Evolutionary conservation across 2,888 invertebrate genomes (phyloP), one percentile per base, ranked within the genome.

Genomic region (Sarcophaga carnaria): DNA sequence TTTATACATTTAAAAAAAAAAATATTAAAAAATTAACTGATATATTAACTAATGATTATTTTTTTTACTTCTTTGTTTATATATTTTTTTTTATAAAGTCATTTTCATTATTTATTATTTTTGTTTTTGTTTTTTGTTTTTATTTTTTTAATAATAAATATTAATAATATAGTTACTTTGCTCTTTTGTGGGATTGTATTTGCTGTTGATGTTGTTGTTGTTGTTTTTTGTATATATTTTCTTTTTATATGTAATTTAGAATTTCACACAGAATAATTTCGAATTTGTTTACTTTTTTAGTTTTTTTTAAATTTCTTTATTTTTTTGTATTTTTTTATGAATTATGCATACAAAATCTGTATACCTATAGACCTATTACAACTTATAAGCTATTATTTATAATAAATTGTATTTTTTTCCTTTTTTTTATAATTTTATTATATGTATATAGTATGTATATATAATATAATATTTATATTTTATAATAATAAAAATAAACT

Each of bases 401-500:
- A 81, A 71, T 80, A 88, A 89, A 89, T 89, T 88, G 89, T 89
- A 88, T 89, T 86, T 37, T 37, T 37, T 85, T 87, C 72, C 67
- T 82, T 88, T 37, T 37, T 37, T 37, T 37, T 8, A 8, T 84
- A 66, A 54, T 54, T 54, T 54, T 54, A 54, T 54, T 54, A 54
- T 84, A 87, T 80, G 87, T 45, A 20, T 69, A 25, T 77, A 37
- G 37, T 37, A 37, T 37, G 54, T 76, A 66, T 59, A 72, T 54
- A 81, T 77, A 66, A 64, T 37, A 37, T 66, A 76, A 20, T 76
- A 59, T 59, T 79, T 85, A 83, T 85, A 83, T 82, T 86, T 80
- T 79, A 71, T 80, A 88, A 70, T 79, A 83, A 74, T 67, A 60
- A 59, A 67, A 82, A 74, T 83, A 76, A 72, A 77, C 80, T 83